These are phyloP conservation scores for Eucera pruinosa DNA, from an alignment of 2,888 invertebrate genomes.

Conservation along the genomic window DNA sequence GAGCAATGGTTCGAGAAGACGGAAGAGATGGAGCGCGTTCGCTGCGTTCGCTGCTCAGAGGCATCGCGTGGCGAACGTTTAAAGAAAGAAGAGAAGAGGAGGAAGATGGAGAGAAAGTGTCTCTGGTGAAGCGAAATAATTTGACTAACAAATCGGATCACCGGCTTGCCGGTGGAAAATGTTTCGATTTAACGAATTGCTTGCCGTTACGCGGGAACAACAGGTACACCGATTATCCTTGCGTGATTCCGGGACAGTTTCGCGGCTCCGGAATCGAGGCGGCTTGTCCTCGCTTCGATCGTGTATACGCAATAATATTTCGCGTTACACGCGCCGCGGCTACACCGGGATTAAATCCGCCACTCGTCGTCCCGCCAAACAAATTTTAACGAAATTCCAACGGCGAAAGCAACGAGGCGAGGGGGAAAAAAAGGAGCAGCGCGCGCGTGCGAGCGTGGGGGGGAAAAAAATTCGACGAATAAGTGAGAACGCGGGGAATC, in stretches of 20 bases:
- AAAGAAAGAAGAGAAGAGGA: neutral
- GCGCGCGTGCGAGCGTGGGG: neutral
- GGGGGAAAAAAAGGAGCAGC: too few relatives aligned
- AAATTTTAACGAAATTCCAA: conserved; percentile 34
- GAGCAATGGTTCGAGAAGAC: too few relatives aligned
- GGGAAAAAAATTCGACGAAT: neutral
- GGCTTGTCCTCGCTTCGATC: conserved; percentile 43
- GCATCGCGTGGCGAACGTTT: neutral
- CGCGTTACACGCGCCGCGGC: conserved; percentile 28
- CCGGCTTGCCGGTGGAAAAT: conserved; percentile 30
- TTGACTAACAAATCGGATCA: conserved; percentile 57
- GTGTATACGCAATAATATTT: conserved; percentile 39
- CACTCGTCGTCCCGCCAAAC: conserved; percentile 5
- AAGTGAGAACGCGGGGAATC: neutral
- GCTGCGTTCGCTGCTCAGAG: too few relatives aligned
- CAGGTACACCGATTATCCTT: conserved; percentile 59
- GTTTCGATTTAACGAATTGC: conserved; percentile 54
- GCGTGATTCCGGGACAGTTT: conserved; percentile 45
- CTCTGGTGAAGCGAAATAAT: conserved; percentile 30
- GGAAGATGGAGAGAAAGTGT: neutral
- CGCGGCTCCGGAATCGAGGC: conserved; percentile 43
- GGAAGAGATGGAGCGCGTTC: too few relatives aligned
- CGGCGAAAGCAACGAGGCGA: conserved; percentile 8
- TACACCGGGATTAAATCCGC: conserved; percentile 42
- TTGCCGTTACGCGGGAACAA: conserved; percentile 49